These are phyloP conservation scores for Sebastes paucispinis DNA, from an alignment of 2,797 vertebrate genomes.

Conservation along the genomic window DNA sequence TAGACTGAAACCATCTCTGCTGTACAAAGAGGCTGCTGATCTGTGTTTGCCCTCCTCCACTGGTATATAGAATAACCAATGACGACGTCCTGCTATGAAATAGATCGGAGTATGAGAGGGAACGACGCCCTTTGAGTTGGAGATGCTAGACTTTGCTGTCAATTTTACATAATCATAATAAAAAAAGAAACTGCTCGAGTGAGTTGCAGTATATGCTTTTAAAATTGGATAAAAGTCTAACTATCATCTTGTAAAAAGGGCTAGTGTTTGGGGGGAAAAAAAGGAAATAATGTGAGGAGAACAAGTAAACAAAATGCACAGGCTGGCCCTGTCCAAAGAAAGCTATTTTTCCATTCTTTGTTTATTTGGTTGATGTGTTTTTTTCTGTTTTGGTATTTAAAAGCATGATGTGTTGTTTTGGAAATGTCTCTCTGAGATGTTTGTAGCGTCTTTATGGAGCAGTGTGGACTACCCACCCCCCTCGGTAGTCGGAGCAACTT, in stretches of 20 bases:
- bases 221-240: slow-evolving; percentile 57
- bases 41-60: slow-evolving; percentile 59
- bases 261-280: slow-evolving; percentile 40
- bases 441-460: slow-evolving; percentile 57
- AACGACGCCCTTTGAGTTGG: slow-evolving; percentile 30
- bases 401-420: slow-evolving; percentile 64
- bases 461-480: slow-evolving; percentile 42
- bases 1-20: slow-evolving; percentile 64
- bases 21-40: slow-evolving; percentile 74
- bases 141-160: slow-evolving; percentile 38
- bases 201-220: slow-evolving; percentile 22
- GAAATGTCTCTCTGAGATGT: slow-evolving; percentile 45
- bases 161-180: slow-evolving; percentile 32
- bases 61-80: slow-evolving; percentile 41
- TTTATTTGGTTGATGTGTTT: slow-evolving; percentile 42
- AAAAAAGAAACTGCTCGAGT: slow-evolving; percentile 7
- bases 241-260: slow-evolving; percentile 69
- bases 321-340: slow-evolving; percentile 86
- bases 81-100: slow-evolving; percentile 10
- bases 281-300: slow-evolving; percentile 35
- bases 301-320: slow-evolving; percentile 74
- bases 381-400: slow-evolving; percentile 55
- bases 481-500: slow-evolving; percentile 50
- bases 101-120: slow-evolving; percentile 16
- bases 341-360: slow-evolving; percentile 78